A percentile compares a stretch with the other conserved stretches of the same genome.
These are phyloP conservation scores for Acronicta leporina DNA, from an alignment of 2,888 invertebrate genomes.

Conservation along the genomic window DNA sequence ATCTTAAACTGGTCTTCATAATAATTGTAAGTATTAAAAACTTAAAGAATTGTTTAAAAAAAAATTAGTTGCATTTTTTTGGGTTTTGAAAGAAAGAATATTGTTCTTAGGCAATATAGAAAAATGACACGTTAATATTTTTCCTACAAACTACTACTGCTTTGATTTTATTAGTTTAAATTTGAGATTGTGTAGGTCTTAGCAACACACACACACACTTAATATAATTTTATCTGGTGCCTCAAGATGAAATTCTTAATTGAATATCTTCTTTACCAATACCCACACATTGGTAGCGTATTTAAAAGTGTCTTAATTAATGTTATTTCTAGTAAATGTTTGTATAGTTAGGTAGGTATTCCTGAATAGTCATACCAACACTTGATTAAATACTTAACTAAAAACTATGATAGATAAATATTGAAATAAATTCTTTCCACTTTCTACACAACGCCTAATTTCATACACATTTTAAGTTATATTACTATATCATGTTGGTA, in stretches of 20 bases:
- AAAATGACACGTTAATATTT: too few species aligned
- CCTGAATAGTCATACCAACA: slow-evolving; percentile 3
- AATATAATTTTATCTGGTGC: neutral
- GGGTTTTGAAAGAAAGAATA: too few species aligned
- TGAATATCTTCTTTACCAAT: neutral
- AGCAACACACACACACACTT: too few species aligned
- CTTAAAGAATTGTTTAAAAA: too few species aligned
- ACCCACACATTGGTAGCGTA: neutral
- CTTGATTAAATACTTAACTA: slow-evolving; percentile 1
- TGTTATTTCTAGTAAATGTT: slow-evolving; percentile 11
- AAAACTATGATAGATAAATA: too few species aligned
- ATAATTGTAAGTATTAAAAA: slow-evolving; percentile 43
- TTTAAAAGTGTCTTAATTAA: neutral
- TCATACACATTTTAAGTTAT: too few species aligned
- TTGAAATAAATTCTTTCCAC: too few species aligned
- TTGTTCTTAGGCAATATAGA: too few species aligned
- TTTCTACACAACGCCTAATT: too few species aligned
- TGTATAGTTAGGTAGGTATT: slow-evolving; percentile 10
- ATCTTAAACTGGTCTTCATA: slow-evolving; percentile 27
- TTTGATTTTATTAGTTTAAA: slow-evolving; percentile 12
- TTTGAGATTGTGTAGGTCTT: neutral
- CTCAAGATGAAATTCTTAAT: neutral
- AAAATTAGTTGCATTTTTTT: too few species aligned
- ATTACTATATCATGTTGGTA: too few species aligned
- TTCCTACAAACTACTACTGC: neutral